Conservation (phyloP, 2,888 invertebrate species). For the Pristionchus maxplancki region DNA sequence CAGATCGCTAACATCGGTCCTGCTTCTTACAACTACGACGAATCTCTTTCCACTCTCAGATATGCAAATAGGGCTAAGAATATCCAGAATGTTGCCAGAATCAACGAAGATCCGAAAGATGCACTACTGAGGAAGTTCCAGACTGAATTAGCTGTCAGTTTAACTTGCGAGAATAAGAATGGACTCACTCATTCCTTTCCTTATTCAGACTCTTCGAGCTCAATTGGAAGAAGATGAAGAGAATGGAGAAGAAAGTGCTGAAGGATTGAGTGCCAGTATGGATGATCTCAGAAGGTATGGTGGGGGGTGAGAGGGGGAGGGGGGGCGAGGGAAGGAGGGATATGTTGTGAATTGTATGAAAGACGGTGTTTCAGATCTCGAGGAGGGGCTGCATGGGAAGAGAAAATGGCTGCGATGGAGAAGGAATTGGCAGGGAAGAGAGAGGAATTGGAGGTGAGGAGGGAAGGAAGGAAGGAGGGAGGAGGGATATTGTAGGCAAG, state of each 20-base stretch:
- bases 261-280: constrained; percentile 49
- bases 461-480: not conserved
- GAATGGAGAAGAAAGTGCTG: constrained; percentile 56
- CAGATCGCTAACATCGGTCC: constrained; percentile 98
- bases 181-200: not conserved
- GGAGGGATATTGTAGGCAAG: constrained; percentile 78
- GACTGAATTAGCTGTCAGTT: constrained; percentile 86
- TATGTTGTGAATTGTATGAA: not conserved
- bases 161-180: not conserved
- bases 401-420: constrained; percentile 80
- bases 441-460: constrained; percentile 77
- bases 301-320: not conserved
- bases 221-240: constrained; percentile 61
- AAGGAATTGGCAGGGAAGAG: constrained; percentile 78
- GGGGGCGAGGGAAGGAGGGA: not conserved
- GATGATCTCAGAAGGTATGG: constrained; percentile 50
- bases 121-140: constrained; percentile 95
- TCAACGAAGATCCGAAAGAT: constrained; percentile 98
- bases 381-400: constrained; percentile 65
- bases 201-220: constrained; percentile 52
- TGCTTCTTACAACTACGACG: constrained; percentile 95
- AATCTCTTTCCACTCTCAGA: constrained; percentile 92
- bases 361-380: constrained; percentile 1
- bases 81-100: constrained; percentile 94
- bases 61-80: constrained; percentile 98